Conservation (phyloP, 2,888 invertebrate species). For the Caenorhabditis imperialis region DNA sequence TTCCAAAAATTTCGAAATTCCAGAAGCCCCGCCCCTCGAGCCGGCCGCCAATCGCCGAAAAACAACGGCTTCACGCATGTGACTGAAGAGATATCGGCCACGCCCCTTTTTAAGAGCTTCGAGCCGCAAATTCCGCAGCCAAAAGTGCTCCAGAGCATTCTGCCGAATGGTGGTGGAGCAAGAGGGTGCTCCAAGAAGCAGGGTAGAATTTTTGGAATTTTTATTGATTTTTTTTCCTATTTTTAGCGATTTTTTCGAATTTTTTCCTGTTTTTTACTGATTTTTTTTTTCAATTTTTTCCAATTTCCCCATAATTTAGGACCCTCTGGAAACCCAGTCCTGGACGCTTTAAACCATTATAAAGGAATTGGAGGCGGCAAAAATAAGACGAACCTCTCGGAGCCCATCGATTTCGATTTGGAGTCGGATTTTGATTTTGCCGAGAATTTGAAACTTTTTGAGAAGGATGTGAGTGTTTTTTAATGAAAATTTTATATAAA, state of each 20-base stretch:
- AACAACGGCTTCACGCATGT: constrained; percentile 30
- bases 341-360: constrained; percentile 59
- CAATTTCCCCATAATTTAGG: constrained; percentile 30
- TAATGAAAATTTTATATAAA: not conserved
- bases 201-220: constrained; percentile 11
- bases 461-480: constrained; percentile 47
- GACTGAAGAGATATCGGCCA: constrained; percentile 54
- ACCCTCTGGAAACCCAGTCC: constrained; percentile 69
- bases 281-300: not conserved
- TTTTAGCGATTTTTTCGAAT: no score
- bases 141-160: constrained; percentile 16
- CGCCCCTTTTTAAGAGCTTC: constrained; percentile 53
- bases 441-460: constrained; percentile 70
- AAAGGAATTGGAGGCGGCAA: constrained; percentile 54
- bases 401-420: constrained; percentile 65
- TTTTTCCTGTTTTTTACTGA: not conserved
- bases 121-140: constrained; percentile 61
- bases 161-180: constrained; percentile 9
- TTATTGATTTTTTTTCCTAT: no score
- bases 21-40: not conserved
- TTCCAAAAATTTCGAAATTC: not conserved
- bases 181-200: constrained; percentile 33
- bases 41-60: constrained; percentile 14
- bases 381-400: constrained; percentile 54
- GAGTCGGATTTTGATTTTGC: constrained; percentile 74